phyloP scores from a whole-genome alignment of 2,113 vertebrate genomes.

The Hemicordylus capensis region DNA sequence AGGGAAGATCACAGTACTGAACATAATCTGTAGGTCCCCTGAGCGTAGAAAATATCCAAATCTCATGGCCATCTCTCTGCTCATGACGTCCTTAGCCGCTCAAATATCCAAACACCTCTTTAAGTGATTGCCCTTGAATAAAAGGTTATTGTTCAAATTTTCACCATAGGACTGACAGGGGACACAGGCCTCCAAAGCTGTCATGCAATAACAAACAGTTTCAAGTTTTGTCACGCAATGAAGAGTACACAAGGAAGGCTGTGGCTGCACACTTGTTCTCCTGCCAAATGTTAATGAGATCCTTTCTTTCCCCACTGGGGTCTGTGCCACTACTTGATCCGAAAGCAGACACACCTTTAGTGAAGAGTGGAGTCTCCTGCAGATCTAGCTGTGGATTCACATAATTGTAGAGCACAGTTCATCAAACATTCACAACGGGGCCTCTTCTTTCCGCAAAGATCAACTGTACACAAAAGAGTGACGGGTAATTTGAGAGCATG shows the following conservation, averaged over 20 bases:
- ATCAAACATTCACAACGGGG: background rate
- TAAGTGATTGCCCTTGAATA: background rate
- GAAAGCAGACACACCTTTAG: conserved; percentile 18
- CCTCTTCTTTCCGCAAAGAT: background rate
- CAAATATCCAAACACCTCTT: background rate
- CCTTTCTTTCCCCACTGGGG: conserved; percentile 6
- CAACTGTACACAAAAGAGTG: background rate
- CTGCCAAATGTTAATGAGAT: conserved; percentile 19
- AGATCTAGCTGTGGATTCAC: conserved; percentile 6
- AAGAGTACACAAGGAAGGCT: background rate
- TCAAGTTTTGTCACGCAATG: background rate
- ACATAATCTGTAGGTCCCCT: background rate
- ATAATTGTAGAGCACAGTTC: conserved; percentile 20
- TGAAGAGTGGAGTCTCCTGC: background rate
- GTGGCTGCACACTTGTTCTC: background rate
- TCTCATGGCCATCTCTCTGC: background rate
- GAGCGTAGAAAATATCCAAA: background rate
- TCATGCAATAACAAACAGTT: background rate
- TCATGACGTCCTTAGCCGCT: background rate
- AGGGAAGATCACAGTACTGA: background rate
- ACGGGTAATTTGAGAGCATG: background rate
- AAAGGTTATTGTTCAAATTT: conserved; percentile 9
- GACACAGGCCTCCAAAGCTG: background rate
- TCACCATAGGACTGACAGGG: background rate
- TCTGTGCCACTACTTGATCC: background rate